Evolutionary conservation across 2,113 vertebrate genomes (phyloP).

Genomic region (Phodopus roborovskii): DNA sequence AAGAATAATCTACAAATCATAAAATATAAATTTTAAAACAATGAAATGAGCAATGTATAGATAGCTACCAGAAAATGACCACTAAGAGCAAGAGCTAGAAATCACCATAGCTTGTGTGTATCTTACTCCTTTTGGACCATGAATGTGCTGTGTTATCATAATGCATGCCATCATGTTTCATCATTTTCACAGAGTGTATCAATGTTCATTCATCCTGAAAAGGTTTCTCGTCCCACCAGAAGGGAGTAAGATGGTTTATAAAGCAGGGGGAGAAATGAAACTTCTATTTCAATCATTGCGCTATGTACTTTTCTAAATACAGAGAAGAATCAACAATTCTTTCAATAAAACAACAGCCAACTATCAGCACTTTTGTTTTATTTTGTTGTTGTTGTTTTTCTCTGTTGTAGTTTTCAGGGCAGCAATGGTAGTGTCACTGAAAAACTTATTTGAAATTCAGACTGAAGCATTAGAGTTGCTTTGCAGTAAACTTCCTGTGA

Average conservation of each 20-base stretch:
- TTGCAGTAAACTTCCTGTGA: not conserved
- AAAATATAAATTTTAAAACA: not conserved
- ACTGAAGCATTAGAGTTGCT: not conserved
- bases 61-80: conserved; percentile 15
- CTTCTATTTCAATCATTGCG: not conserved
- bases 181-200: conserved; percentile 23
- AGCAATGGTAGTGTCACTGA: not conserved
- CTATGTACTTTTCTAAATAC: not conserved
- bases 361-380: not conserved
- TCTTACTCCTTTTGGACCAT: conserved; percentile 29
- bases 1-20: not conserved
- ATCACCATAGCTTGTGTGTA: not conserved
- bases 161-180: not conserved
- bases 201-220: conserved; percentile 9
- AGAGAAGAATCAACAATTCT: not conserved
- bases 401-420: not conserved
- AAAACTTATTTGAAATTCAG: not conserved
- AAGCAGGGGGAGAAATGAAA: not conserved
- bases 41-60: conserved; percentile 2
- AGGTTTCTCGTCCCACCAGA: not conserved
- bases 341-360: not conserved
- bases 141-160: not conserved
- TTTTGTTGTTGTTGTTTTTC: not conserved
- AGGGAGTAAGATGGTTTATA: not conserved
- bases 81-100: conserved; percentile 22